Percentiles rank a stretch among this genome's conserved stretches.
These are phyloP conservation scores for Anthopleura xanthogrammica DNA, from an alignment of 92 coral and sea anemone genomes.

Conservation along the genomic window DNA sequence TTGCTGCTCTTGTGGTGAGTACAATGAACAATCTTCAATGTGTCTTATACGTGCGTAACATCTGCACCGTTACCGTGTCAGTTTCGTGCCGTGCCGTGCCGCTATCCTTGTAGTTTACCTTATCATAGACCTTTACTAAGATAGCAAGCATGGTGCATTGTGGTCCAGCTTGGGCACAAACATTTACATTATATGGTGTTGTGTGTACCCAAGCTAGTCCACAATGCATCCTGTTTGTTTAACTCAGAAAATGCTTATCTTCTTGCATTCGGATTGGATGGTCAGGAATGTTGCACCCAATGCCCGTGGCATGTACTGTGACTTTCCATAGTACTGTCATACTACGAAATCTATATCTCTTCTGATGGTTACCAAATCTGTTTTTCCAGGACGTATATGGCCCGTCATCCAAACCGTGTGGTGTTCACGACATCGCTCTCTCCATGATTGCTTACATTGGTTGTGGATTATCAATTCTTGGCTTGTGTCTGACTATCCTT, in stretches of 20 bases:
- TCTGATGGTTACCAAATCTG: background rate
- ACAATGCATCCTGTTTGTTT: too few relatives aligned
- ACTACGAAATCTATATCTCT: background rate
- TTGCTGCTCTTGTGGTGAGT: slow-evolving; percentile 96
- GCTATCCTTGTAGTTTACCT: too few relatives aligned
- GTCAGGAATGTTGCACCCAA: too few relatives aligned
- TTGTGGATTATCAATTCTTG: slow-evolving; percentile 84
- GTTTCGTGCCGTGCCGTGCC: background rate
- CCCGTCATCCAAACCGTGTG: slow-evolving; percentile 88
- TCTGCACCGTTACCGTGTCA: background rate
- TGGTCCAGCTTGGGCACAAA: too few relatives aligned
- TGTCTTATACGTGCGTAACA: too few relatives aligned
- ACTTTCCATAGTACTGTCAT: background rate
- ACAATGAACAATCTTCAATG: background rate
- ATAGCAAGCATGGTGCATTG: background rate
- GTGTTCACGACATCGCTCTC: slow-evolving; percentile 77
- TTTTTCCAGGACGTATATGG: slow-evolving; percentile 84
- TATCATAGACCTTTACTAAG: too few relatives aligned
- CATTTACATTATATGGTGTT: too few relatives aligned
- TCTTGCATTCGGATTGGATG: too few relatives aligned
- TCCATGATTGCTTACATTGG: slow-evolving; percentile 86
- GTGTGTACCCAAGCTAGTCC: too few relatives aligned
- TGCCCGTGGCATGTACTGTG: too few relatives aligned
- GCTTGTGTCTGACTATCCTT: slow-evolving; percentile 81
- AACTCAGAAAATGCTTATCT: too few relatives aligned